Percentiles rank a stretch among this genome's conserved stretches.
These are phyloP conservation scores for Bergia puertoricense DNA, from an alignment of 92 coral and sea anemone species.

Conservation along the genomic window DNA sequence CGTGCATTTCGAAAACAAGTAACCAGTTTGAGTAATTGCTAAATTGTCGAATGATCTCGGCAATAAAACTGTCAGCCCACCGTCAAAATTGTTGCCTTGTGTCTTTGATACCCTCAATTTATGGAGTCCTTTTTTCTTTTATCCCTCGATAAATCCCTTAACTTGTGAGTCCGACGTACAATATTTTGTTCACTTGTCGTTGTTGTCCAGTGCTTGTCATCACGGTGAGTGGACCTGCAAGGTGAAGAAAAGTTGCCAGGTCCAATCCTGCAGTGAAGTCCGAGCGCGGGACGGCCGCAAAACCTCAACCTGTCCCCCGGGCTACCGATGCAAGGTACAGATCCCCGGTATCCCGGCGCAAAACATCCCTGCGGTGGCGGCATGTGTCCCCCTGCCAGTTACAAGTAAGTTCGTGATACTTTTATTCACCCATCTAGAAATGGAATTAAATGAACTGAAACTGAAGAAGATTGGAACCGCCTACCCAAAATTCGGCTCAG, in stretches of 20 bases:
- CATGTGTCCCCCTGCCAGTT: conserved; percentile 53
- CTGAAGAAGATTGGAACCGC: too few species aligned
- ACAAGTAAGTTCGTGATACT: conserved; percentile 48
- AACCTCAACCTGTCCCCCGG: conserved; percentile 73
- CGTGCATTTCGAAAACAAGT: too few species aligned
- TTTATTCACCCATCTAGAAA: too few species aligned
- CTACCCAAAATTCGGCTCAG: too few species aligned
- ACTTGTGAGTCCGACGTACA: background rate
- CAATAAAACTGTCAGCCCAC: too few species aligned
- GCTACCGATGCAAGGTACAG: conserved; percentile 76
- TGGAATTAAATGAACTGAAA: too few species aligned
- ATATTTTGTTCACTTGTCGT: background rate
- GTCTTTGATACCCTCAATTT: too few species aligned
- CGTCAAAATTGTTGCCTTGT: too few species aligned
- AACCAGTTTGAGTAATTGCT: too few species aligned
- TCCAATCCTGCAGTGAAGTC: conserved; percentile 54
- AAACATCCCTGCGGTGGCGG: conserved; percentile 75
- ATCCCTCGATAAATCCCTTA: too few species aligned
- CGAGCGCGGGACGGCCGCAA: conserved; percentile 38
- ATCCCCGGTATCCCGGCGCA: conserved; percentile 87
- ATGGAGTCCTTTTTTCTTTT: too few species aligned
- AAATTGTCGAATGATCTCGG: too few species aligned
- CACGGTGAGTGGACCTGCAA: conserved; percentile 89
- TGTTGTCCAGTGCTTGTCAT: conserved; percentile 61
- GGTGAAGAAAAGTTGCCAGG: conserved; percentile 59